Evolutionary conservation across 2,888 invertebrate species (phyloP).

Genomic region (Formica aserva): DNA sequence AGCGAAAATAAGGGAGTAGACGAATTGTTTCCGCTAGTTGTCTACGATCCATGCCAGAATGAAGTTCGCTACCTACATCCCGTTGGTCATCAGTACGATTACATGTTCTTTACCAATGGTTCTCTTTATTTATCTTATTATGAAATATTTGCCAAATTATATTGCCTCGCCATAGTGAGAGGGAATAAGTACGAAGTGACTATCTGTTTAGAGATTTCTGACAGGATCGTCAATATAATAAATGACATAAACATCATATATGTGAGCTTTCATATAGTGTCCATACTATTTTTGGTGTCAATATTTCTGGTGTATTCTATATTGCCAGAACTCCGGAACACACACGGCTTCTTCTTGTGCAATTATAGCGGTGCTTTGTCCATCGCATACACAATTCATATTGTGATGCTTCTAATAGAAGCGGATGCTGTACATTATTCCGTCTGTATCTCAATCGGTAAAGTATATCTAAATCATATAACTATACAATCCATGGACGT

Average conservation of each 20-base stretch:
- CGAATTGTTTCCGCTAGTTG: constrained; percentile 56
- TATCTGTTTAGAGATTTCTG: constrained; percentile 63
- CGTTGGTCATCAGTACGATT: constrained; percentile 50
- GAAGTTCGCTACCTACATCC: constrained; percentile 56
- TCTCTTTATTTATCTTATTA: constrained; percentile 59
- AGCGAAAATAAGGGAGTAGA: neutral
- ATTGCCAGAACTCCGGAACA: constrained; percentile 81
- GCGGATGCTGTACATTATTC: constrained; percentile 49
- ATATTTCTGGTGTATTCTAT: constrained; percentile 82
- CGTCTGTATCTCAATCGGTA: constrained; percentile 75
- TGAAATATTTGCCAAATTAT: constrained; percentile 34
- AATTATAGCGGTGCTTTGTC: constrained; percentile 78
- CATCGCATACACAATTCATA: constrained; percentile 72
- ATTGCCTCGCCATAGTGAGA: constrained; percentile 68
- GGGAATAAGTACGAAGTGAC: constrained; percentile 57
- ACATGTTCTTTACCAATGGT: constrained; percentile 72
- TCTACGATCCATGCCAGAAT: constrained; percentile 68
- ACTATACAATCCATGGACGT: neutral
- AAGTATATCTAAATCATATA: neutral
- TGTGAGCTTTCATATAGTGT: constrained; percentile 77
- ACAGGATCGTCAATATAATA: neutral
- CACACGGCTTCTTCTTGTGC: constrained; percentile 82
- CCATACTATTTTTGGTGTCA: constrained; percentile 79
- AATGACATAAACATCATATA: neutral
- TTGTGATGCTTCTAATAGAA: constrained; percentile 63